Evolutionary conservation across 2,797 vertebrate genomes (phyloP), one percentile per base, ranked within the genome.

Genomic region (Coendou prehensilis): DNA sequence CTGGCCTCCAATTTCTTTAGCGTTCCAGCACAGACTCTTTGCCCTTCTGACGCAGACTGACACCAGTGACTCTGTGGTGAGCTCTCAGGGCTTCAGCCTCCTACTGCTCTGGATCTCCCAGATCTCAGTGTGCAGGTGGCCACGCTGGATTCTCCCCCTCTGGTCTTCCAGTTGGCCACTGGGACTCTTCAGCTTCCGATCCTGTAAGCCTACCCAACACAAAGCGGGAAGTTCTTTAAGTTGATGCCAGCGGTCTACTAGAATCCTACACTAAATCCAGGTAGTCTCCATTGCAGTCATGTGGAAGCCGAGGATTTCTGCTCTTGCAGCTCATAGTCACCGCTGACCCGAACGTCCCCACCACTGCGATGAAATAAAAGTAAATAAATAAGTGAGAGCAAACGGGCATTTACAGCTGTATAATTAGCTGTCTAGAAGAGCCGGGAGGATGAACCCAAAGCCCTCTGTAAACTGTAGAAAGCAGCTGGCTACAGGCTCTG

Each of bases 231-330:
- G 5, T 11, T 30, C 52, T 52, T 85, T 30, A 10, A 33, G 10
- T 0, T 0, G 54, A n/a, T 6, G 2, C 0, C 0, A 41, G 71
- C 47, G 15, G 28, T n/a, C 30, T 56, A 4, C 37, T n/a, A 15
- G 54, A 78, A 18, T 69, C 75, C 37, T 20, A 8, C 28, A 2
- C 1, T 3, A 5, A 45, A 2, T 7, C 17, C 50, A 28, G 57
- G 33, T 1, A 2, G 1, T 54, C 76, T 14, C 61, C 56, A 1
- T 14, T 10, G 26, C 9, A 11, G 54, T 15, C 52, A 1, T 0
- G 0, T 0, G 8, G 9, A 15, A 52, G 26, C 76, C 56, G 4
- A 37, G 67, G 56, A 57, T 23, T 41, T 52, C 69, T 63, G 81
- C n/a, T 88, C 15, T 47, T 64, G 10, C 5, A n/a, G 47, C n/a